These are phyloP conservation scores for Leptatherina wallacei DNA, from an alignment of 2,797 vertebrate species.

Conservation along the genomic window DNA sequence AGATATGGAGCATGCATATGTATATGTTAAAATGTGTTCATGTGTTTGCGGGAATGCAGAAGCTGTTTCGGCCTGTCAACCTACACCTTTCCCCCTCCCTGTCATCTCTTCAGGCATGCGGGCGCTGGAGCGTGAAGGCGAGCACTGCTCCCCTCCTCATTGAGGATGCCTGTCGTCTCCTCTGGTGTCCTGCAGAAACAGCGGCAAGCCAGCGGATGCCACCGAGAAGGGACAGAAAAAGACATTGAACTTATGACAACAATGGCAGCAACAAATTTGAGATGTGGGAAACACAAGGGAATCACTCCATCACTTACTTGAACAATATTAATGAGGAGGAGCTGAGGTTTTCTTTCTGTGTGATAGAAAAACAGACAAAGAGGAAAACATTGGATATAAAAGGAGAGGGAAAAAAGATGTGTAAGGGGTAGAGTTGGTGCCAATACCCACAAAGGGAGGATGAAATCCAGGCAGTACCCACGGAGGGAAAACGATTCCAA, in stretches of 20 bases:
- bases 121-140: constrained; percentile 65
- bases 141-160: constrained; percentile 59
- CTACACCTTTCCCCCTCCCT: constrained; percentile 76
- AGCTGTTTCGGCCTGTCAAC: constrained; percentile 66
- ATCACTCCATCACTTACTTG: constrained; percentile 50
- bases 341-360: constrained; percentile 17
- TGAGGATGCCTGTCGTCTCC: constrained; percentile 65
- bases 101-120: constrained; percentile 69
- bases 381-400: constrained; percentile 32
- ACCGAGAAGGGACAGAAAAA: constrained; percentile 52
- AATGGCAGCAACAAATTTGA: constrained; percentile 53
- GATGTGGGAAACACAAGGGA: constrained; percentile 31
- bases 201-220: constrained; percentile 58
- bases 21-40: constrained; percentile 45
- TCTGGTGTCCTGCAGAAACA: constrained; percentile 70
- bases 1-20: constrained; percentile 32
- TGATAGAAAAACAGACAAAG: constrained; percentile 10
- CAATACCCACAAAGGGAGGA: constrained; percentile 31
- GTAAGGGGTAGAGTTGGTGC: constrained; percentile 19
- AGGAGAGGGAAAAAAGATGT: constrained; percentile 2
- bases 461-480: constrained; percentile 36
- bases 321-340: constrained; percentile 35
- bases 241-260: constrained; percentile 65
- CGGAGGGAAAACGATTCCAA: constrained; percentile 32
- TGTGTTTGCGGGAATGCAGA: constrained; percentile 47